Conservation (phyloP, 2,888 invertebrate genomes). For the Microctonus aethiopoides region DNA sequence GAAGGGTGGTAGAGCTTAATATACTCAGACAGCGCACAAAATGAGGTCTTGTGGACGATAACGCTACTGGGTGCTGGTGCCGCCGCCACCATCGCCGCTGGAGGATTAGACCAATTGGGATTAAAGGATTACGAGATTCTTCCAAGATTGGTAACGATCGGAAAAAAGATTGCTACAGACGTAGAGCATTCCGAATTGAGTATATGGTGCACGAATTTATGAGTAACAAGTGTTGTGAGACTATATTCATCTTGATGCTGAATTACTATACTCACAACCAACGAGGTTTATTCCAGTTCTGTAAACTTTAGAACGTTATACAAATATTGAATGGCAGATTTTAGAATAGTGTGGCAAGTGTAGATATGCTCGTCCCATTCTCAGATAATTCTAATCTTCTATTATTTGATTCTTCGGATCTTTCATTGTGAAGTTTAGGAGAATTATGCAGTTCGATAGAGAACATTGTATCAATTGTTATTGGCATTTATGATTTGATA, state of each 20-base stretch:
- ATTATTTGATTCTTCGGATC: no score
- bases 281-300: background rate
- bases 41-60: slow-evolving; percentile 42
- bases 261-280: background rate
- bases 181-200: slow-evolving; percentile 5
- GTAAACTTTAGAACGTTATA: slow-evolving; percentile 27
- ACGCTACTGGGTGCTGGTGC: slow-evolving; percentile 32
- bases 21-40: slow-evolving; percentile 39
- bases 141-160: slow-evolving; percentile 44
- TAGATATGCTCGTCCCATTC: no score
- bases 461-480: no score
- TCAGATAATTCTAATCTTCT: slow-evolving; percentile 31
- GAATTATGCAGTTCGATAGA: no score
- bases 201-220: background rate
- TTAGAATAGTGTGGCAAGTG: no score
- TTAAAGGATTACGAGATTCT: slow-evolving; percentile 45
- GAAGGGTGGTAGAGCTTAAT: slow-evolving; percentile 43
- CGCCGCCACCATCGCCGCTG: slow-evolving; percentile 35
- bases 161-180: slow-evolving; percentile 37
- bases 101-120: slow-evolving; percentile 41
- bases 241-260: slow-evolving; percentile 16
- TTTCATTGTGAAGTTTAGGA: no score
- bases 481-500: no score
- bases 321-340: slow-evolving; percentile 24
- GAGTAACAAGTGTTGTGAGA: slow-evolving; percentile 10